Base-by-base conservation (phyloP, 1,140 invertebrate species). In the Leptopilina boulardi region DNA sequence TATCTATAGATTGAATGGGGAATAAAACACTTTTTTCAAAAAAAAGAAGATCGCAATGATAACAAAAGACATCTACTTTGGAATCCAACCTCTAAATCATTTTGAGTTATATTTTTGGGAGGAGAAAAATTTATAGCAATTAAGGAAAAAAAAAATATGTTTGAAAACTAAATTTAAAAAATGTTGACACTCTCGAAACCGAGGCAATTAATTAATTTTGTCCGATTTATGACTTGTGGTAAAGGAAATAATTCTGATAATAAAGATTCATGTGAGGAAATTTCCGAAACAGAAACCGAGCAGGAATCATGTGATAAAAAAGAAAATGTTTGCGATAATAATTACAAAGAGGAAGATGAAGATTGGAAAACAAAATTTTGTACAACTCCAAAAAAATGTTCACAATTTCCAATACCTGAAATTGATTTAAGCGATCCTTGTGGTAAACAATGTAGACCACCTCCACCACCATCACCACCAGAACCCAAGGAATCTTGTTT, bases 371-470 rank as follows among this genome's bases (percentile, higher is more conserved):
- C 59, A 30, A 23, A 30, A 13, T 30, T 30, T 26, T 66, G 23
- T n/a, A 66, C 2, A 18, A 8, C 47, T n/a, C n/a, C 47, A 18
- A 51, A n/a, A 18, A 51, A 51, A 18, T 18, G 18, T 6, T 18
- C 44, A 15, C 13, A 0, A 15, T 51, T n/a, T 18, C 4, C 47
- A 18, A n/a, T n/a, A 51, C 23, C 59, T n/a, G 59, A 11, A 30
- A 34, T 66, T 66, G 59, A 66, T 66, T 23, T 66, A 26, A 66
- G 59, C 23, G 26, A 34, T 66, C 59, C 59, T 30, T 66, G 59
- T n/a, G 26, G 26, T 0, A 30, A 23, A 26, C 1, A 23, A n/a
- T 5, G 3, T n/a, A 30, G 2, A n/a, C 26, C 59, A 30, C 59
- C 59, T 13, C 23, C 59, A 66, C 3, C 59, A 66, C 2, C 26